phyloP scores from a whole-genome alignment of 2,888 invertebrate species.

The Latheticus oryzae region DNA sequence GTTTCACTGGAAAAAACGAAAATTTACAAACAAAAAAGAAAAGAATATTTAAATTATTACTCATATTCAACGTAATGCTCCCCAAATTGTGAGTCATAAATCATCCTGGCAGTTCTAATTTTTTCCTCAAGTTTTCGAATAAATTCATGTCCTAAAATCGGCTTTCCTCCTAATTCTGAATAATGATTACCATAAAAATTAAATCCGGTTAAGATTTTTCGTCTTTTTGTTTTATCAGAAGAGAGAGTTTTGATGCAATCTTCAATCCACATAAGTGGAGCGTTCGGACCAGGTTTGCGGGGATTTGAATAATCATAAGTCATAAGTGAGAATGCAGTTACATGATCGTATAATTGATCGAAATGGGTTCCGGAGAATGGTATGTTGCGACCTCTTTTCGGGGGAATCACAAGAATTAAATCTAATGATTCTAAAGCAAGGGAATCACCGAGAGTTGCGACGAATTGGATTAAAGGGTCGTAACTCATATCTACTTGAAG shows the following conservation, averaged over 20 bases:
- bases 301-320: conserved; percentile 93
- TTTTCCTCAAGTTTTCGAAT: conserved; percentile 78
- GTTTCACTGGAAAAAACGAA: conserved; percentile 57
- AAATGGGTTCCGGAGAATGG: conserved; percentile 82
- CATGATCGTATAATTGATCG: conserved; percentile 78
- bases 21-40: too few relatives aligned
- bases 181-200: conserved; percentile 96
- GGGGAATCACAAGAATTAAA: conserved; percentile 84
- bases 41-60: conserved; percentile 66
- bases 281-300: conserved; percentile 89
- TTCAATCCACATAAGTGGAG: conserved; percentile 86
- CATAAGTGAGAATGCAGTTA: conserved; percentile 94
- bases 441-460: conserved; percentile 73
- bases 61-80: conserved; percentile 90
- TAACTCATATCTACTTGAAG: conserved; percentile 75
- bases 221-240: conserved; percentile 72
- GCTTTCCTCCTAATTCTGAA: conserved; percentile 84
- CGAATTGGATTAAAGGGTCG: conserved; percentile 71
- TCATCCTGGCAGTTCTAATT: conserved; percentile 4
- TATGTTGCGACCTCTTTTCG: conserved; percentile 73
- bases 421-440: conserved; percentile 71
- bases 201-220: conserved; percentile 87
- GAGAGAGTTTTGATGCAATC: conserved; percentile 80
- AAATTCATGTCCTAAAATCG: conserved; percentile 84
- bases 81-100: conserved; percentile 79